These are phyloP conservation scores for Drosophila phalerata DNA, from an alignment of 2,888 invertebrate genomes.

Conservation along the genomic window DNA sequence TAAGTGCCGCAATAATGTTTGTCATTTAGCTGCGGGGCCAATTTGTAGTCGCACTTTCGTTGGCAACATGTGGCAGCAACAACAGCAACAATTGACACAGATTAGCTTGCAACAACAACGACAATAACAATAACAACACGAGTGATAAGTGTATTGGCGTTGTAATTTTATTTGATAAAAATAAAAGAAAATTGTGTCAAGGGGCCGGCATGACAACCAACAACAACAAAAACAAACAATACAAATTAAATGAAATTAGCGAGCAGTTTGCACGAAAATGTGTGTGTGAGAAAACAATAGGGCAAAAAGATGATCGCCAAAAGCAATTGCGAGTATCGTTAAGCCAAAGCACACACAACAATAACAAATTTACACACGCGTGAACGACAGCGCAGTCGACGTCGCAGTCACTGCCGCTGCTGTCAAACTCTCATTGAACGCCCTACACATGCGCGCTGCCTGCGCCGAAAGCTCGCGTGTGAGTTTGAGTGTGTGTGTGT, in stretches of 20 bases:
- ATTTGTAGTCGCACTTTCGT: conserved; percentile 63
- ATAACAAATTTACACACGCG: conserved; percentile 49
- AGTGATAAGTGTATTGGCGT: conserved; percentile 51
- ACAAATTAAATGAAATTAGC: conserved; percentile 78
- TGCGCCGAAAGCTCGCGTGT: conserved; percentile 19
- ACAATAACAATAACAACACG: conserved; percentile 28
- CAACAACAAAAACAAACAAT: conserved; percentile 17
- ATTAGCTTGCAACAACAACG: conserved; percentile 39
- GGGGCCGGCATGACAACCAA: conserved; percentile 67
- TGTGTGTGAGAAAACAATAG: conserved; percentile 60
- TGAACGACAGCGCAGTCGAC: conserved; percentile 37
- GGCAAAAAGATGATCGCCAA: conserved; percentile 39
- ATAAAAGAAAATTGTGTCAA: conserved; percentile 79
- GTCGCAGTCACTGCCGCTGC: conserved; percentile 8
- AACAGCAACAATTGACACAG: conserved; percentile 63
- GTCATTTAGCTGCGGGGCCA: conserved; percentile 59
- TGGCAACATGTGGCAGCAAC: conserved; percentile 59
- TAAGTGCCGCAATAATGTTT: conserved; percentile 43
- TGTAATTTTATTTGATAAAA: conserved; percentile 71
- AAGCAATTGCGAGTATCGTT: conserved; percentile 30
- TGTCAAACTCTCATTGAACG: conserved; percentile 49
- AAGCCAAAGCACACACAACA: conserved; percentile 34
- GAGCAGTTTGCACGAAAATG: conserved; percentile 71
- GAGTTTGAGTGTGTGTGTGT: conserved; percentile 13
- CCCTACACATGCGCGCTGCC: conserved; percentile 68